Conservation (phyloP, 1,140 invertebrate species). For the Drosophila navojoa region DNA sequence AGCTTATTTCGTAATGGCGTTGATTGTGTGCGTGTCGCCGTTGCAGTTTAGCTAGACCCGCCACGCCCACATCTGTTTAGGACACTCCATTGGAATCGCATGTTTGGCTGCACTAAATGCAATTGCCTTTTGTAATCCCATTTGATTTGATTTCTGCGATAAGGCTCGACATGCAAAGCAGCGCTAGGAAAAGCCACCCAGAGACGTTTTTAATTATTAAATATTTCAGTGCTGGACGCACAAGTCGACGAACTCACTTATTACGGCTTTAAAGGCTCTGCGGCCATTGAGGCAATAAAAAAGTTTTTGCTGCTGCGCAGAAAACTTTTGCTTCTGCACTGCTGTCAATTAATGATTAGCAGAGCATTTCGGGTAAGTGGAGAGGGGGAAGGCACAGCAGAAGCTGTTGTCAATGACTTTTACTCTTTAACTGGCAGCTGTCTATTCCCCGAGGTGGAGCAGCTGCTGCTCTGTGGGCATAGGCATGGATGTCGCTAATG, state of each 20-base stretch:
- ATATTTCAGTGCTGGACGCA: constrained; percentile 25
- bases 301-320: constrained; percentile 51
- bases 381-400: constrained; percentile 10
- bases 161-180: constrained; percentile 62
- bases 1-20: constrained; percentile 22
- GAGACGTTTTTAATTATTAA: constrained; percentile 71
- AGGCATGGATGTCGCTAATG: constrained; percentile 31
- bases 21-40: constrained; percentile 36
- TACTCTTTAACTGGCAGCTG: constrained; percentile 75
- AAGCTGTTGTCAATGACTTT: constrained; percentile 70
- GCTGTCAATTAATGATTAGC: constrained; percentile 64
- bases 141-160: constrained; percentile 49
- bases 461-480: neutral
- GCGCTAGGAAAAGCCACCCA: constrained; percentile 3
- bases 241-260: constrained; percentile 63
- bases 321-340: constrained; percentile 47
- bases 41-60: constrained; percentile 31
- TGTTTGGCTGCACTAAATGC: constrained; percentile 71
- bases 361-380: constrained; percentile 1
- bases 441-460: constrained; percentile 50
- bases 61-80: constrained; percentile 19
- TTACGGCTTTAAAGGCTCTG: constrained; percentile 42
- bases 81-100: constrained; percentile 47
- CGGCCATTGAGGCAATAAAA: constrained; percentile 51
- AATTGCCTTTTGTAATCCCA: constrained; percentile 42